Evolutionary conservation across 2,113 vertebrate genomes (phyloP), one percentile per base, ranked within the genome.

Genomic region (Cariama cristata): DNA sequence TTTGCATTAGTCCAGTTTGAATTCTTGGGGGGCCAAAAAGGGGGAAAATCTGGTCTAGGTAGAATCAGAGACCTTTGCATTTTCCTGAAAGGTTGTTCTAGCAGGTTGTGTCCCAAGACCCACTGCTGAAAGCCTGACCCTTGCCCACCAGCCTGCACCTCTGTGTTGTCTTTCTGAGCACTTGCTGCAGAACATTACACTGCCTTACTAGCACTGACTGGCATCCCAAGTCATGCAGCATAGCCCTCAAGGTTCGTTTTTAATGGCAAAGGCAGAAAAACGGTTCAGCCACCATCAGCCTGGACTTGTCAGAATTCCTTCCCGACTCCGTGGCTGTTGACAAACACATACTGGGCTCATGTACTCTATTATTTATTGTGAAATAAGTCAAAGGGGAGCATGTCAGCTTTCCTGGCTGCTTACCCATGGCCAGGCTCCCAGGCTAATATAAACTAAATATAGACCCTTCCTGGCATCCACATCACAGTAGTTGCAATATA

Each of bases 151-250:
- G 18, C 28, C 50, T 71, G 13, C 6, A 20, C 16, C 7, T 55
- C 42, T 75, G 14, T 1, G 1, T 4, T 56, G 33, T 13, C 50
- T 9, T 58, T 38, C 64, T 15, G 12, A 59, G 15, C 9, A 8
- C 24, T 33, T 11, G 1, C 23, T 56, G 14, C 26, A 33, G 24
- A 17, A 0, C 0, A 26, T 19, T 42, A 6, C 30, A 4, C 21
- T 28, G 53, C 40, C 45, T 47, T 9, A 1, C 49, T 40, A 45
- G 33, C 62, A 28, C n/a, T 32, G 28, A 10, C 68, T 32, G 32
- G 13, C 26, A 18, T 19, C 30, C 21, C 21, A 14, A 56, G 26
- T 2, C 40, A 3, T 1, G 19, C 19, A 50, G 27, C 11, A 28
- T 6, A 71, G 8, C 13, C 14, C 69, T 71, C 38, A n/a, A 20